phyloP scores from a whole-genome alignment of 2,113 vertebrate genomes.

The Petrocephalus zakoni region DNA sequence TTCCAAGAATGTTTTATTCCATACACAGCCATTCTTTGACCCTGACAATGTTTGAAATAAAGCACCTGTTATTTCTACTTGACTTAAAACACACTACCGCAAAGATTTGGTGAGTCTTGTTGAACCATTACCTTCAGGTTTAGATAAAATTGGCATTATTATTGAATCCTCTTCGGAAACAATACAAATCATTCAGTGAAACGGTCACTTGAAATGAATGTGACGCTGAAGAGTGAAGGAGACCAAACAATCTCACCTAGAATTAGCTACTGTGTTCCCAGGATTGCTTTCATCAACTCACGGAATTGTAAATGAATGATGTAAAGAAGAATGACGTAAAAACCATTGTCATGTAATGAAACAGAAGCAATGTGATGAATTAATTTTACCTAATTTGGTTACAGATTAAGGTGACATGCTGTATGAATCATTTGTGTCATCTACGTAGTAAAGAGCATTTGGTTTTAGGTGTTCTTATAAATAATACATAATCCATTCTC shows the following conservation, averaged over 20 bases:
- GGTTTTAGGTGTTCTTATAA: background rate
- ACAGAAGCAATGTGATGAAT: background rate
- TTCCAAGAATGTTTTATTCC: background rate
- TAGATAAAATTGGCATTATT: background rate
- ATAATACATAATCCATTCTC: background rate
- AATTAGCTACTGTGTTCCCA: background rate
- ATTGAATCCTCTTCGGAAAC: background rate
- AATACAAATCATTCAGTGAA: background rate
- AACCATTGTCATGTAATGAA: background rate
- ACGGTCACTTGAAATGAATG: background rate
- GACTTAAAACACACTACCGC: background rate
- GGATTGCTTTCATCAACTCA: background rate
- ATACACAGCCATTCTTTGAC: background rate
- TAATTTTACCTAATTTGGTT: background rate
- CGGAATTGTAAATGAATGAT: background rate
- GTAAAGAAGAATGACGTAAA: background rate
- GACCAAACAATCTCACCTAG: background rate
- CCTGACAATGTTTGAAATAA: background rate
- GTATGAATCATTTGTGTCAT: background rate
- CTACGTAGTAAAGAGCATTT: background rate
- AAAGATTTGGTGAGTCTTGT: background rate
- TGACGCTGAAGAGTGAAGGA: background rate
- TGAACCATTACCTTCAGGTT: background rate
- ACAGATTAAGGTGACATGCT: background rate
- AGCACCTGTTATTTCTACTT: background rate